A percentile compares a stretch with the other conserved stretches of the same genome.
These are phyloP conservation scores for Labia minor DNA, from an alignment of 2,888 invertebrate genomes.

Conservation along the genomic window DNA sequence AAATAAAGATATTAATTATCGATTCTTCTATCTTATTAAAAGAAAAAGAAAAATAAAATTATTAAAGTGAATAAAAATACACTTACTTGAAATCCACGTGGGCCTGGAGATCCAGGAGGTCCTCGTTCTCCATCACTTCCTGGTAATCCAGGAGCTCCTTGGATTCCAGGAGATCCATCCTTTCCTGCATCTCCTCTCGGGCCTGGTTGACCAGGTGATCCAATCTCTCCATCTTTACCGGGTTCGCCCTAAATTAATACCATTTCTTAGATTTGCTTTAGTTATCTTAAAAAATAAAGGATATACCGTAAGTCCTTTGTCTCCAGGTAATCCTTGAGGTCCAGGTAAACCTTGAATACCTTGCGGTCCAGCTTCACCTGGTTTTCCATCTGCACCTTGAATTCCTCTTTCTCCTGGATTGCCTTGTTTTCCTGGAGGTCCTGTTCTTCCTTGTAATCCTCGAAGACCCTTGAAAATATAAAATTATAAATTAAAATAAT, in stretches of 20 bases:
- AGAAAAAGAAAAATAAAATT: too few species aligned
- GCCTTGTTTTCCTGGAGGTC: conserved; percentile 57
- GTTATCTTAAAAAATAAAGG: too few species aligned
- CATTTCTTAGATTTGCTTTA: neutral
- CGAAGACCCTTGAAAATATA: conserved; percentile 42
- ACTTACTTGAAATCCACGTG: conserved; percentile 71
- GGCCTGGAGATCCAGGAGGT: conserved; percentile 61
- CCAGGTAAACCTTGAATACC: conserved; percentile 73
- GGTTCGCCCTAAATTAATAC: conserved; percentile 51
- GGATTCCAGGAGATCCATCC: conserved; percentile 62
- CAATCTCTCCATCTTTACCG: conserved; percentile 70
- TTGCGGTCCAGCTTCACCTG: conserved; percentile 69
- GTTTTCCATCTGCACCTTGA: conserved; percentile 73
- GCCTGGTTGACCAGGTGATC: conserved; percentile 62
- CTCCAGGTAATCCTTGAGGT: conserved; percentile 64
- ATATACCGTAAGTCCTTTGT: conserved; percentile 58
- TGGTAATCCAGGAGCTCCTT: conserved; percentile 59
- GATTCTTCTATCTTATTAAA: too few species aligned
- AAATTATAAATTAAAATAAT: neutral
- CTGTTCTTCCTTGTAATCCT: conserved; percentile 57
- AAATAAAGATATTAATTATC: too few species aligned
- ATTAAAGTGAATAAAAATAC: too few species aligned
- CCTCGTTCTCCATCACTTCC: conserved; percentile 68
- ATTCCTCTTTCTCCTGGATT: conserved; percentile 60
- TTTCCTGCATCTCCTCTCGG: conserved; percentile 69